phyloP scores from a whole-genome alignment of 2,797 vertebrate species.

The Gastrophryne carolinensis region DNA sequence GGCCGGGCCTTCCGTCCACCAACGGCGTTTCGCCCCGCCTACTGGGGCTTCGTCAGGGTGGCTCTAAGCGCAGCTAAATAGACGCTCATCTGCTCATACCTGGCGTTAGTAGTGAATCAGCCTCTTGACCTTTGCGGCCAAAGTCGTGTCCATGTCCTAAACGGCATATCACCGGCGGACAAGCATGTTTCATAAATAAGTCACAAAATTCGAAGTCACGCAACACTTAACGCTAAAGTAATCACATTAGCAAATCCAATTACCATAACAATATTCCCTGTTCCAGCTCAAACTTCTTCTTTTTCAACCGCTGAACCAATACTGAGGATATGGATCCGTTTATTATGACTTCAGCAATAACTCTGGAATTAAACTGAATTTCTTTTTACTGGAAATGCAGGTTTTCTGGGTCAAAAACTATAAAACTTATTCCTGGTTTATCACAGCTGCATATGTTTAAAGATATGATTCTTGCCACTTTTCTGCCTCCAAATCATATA shows the following conservation, averaged over 20 bases:
- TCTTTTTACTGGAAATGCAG: conserved; percentile 43
- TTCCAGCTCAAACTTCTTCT: conserved; percentile 7
- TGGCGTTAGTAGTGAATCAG: too few relatives aligned
- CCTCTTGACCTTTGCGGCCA: background rate
- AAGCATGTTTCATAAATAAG: background rate
- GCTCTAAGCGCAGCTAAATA: too few relatives aligned
- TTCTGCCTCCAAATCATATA: conserved; percentile 58
- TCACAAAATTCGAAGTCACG: conserved; percentile 10
- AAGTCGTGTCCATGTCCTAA: background rate
- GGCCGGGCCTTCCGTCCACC: too few relatives aligned
- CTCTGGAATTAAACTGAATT: conserved; percentile 37
- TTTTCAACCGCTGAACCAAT: conserved; percentile 16
- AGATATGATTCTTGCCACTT: conserved; percentile 62
- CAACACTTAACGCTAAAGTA: background rate
- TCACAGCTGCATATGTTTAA: conserved; percentile 60
- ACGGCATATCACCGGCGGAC: background rate
- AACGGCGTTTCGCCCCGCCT: too few relatives aligned
- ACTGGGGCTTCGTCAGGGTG: too few relatives aligned
- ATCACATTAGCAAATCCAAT: conserved; percentile 35
- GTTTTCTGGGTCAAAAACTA: conserved; percentile 34
- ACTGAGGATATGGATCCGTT: conserved; percentile 42
- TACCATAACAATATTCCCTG: conserved; percentile 15
- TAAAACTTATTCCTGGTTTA: conserved; percentile 56
- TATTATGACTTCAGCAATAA: conserved; percentile 46
- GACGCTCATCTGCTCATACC: too few relatives aligned